A percentile compares a stretch with the other conserved stretches of the same genome.
Conservation (phyloP, 2,113 vertebrate genomes). For the Romanogobio albipinnatus region DNA sequence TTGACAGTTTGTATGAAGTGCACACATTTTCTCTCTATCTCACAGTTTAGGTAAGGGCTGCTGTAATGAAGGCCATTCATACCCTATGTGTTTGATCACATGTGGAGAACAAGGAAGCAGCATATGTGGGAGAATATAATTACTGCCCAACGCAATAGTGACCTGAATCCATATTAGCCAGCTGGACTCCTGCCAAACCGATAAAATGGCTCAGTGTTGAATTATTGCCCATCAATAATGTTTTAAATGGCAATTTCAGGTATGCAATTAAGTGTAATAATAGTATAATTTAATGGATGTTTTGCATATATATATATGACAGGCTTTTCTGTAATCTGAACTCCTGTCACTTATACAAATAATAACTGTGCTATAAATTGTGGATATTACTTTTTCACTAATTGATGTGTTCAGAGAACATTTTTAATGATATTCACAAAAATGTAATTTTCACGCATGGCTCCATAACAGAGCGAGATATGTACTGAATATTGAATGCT, state of each 20-base stretch:
- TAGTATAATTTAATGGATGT: not conserved
- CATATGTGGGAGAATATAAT: constrained; percentile 47
- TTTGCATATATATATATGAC: not conserved
- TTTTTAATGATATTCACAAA: constrained; percentile 34
- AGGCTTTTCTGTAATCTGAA: not conserved
- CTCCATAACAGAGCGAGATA: constrained; percentile 30
- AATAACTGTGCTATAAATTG: not conserved
- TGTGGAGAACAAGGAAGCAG: constrained; percentile 38
- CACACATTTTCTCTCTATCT: not conserved
- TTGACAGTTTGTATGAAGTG: constrained; percentile 6
- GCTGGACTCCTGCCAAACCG: not conserved
- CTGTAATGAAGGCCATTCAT: constrained; percentile 45
- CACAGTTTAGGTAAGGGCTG: constrained; percentile 7
- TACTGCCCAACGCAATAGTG: constrained; percentile 39
- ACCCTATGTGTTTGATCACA: constrained; percentile 35
- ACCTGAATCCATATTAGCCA: constrained; percentile 30
- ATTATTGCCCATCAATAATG: not conserved
- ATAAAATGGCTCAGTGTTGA: not conserved
- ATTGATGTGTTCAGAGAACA: not conserved
- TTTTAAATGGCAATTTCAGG: constrained; percentile 5
- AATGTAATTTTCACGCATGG: constrained; percentile 19
- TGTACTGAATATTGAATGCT: constrained; percentile 20
- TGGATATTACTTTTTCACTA: not conserved
- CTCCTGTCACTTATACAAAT: not conserved
- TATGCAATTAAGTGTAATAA: not conserved